Evolutionary conservation across 2,888 invertebrate genomes (phyloP).

Genomic region (Mesorhabditis belari): DNA sequence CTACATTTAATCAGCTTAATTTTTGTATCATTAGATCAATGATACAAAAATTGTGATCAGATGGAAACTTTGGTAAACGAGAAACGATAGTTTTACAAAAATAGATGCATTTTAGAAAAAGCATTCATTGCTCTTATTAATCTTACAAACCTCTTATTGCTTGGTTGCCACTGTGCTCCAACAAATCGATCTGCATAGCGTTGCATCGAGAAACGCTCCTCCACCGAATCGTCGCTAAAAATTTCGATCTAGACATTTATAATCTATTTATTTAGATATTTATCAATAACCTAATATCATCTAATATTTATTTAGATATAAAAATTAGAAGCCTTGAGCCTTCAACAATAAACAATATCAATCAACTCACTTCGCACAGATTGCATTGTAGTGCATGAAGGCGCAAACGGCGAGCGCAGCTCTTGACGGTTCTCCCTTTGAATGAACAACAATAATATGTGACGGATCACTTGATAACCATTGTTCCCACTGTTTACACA

Average conservation of each 20-base stretch:
- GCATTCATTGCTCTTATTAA: background rate
- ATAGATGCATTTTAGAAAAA: background rate
- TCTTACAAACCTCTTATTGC: constrained; percentile 16
- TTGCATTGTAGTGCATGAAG: constrained; percentile 87
- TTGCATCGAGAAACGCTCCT: constrained; percentile 86
- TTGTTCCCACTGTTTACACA: constrained; percentile 86
- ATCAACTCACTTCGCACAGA: constrained; percentile 65
- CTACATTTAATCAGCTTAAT: no score
- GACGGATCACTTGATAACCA: constrained; percentile 78
- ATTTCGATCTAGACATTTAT: background rate
- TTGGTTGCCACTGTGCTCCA: constrained; percentile 54
- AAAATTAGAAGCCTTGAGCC: background rate
- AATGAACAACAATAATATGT: constrained; percentile 79
- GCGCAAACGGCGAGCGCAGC: constrained; percentile 81
- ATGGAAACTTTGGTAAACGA: no score
- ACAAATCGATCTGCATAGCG: constrained; percentile 78
- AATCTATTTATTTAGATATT: no score
- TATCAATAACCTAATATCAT: no score
- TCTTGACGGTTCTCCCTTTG: constrained; percentile 73
- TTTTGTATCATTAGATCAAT: no score
- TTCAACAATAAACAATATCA: no score
- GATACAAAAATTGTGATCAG: no score
- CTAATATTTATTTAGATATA: background rate
- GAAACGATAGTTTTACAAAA: background rate
- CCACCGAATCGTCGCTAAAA: constrained; percentile 64